Evolutionary conservation across 2,888 invertebrate genomes (phyloP), one percentile per base, ranked within the genome.

Genomic region (Antitype chi): DNA sequence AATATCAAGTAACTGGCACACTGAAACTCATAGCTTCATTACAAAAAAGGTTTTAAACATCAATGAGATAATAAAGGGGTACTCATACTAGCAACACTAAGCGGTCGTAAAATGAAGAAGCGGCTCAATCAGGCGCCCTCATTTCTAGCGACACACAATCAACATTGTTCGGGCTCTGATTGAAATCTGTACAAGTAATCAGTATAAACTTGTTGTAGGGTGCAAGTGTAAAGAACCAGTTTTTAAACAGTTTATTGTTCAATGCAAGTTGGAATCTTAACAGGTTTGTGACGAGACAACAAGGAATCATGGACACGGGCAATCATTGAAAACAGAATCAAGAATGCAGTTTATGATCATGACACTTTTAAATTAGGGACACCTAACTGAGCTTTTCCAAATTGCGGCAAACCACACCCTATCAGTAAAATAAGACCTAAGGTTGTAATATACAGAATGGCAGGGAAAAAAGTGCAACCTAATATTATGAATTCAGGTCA

Each of bases 141-240:
- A 84, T 87, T 89, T 81, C 79, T 43, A 32, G 70, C 57, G 52
- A 75, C 73, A 80, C 79, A 89, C 89, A 90, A 89, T 90, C 84
- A 86, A 80, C 88, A 85, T 85, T 88, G 88, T 92, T 86, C 84
- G 78, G 74, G 81, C 88, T 90, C 84, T 91, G 91, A 93, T 93
- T 93, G 89, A 91, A 92, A 92, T 93, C 93, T 94, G 93, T 91
- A 88, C 89, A 90, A 91, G 91, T 92, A 93, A 94, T 94, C 92
- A 93, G 85, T 82, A 79, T 84, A 72, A 74, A 80, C 77, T 78
- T 66, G 57, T 4, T 59, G 78, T 84, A 67, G 49, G 77, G 88
- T 87, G 73, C 77, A 73, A 86, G 60, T 75, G 68, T 49, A 7
- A 38, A 53, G n/a, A 64, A 59, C 60, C 53, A 55, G 47, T 63